Base-by-base conservation (phyloP, 2,888 invertebrate genomes). In the Sarcophaga rosellei region DNA sequence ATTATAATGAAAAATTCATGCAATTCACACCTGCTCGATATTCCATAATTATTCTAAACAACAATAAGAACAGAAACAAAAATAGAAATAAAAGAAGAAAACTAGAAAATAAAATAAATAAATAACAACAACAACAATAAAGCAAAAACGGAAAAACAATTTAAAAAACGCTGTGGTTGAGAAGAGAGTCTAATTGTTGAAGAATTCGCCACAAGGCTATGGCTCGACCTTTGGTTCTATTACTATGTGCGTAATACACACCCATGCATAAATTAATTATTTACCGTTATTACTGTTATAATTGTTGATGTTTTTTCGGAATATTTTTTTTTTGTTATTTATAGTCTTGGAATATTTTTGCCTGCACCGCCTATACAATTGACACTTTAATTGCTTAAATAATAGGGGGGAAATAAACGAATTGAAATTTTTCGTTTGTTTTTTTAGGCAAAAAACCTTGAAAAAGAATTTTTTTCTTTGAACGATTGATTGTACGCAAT, bases 11-110 rank as follows among this genome's bases (percentile, higher is more conserved):
- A 86, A 84, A 62, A 81, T 80, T 68, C 23, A 83, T 77, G 72
- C 11, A 73, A 80, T 80, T 82, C 53, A 79, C 90, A 90, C 80
- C 90, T 90, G 90, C 81, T 83, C 3, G 73, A 86, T 85, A 85
- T 88, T 88, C 83, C 88, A 87, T 76, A 84, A 88, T 88, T 85
- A 88, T 53, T 53, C 17, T 0, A 53, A 17, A 12, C 12, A 53
- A 47, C 15, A 2, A 53, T 15, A 15, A 53, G 53, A 1, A 53
- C 17, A 53, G 15, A 3, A 47, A 53, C 4, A 5, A 53, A 53
- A 15, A 53, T 53, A 15, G 17, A 53, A 53, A 35, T 35, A 10
- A 35, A 35, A 35, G 35, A 35, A 35, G 35, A 35, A 35, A 35
- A 10, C 8, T 10, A 35, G 35, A 35, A 35, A 35, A 35, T 35